Base-by-base conservation (phyloP, 2,797 vertebrate genomes). In the Morelia viridis region DNA sequence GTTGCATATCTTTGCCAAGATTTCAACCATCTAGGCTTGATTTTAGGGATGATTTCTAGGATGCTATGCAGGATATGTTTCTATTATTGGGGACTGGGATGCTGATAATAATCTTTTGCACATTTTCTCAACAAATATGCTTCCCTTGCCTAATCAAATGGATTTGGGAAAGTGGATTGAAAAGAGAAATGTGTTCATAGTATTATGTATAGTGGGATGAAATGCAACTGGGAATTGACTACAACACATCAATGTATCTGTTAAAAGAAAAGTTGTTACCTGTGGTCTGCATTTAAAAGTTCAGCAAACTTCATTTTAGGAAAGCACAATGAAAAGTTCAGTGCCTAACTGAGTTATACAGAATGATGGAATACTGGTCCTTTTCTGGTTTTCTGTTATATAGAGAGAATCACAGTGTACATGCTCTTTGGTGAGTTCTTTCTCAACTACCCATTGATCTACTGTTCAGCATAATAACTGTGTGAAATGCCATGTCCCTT, bases 1-100 rank as follows among this genome's bases (percentile, higher is more conserved):
- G 94, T 95, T 96, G 92, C 90, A 95, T 95, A 93, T 96, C 94
- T 96, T 96, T 94, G 96, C 90, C 92, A 94, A 93, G 93, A 92
- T 96, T 97, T 93, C 94, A 95, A 89, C 92, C 94, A 94, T 95
- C 93, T 80, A 94, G 3, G 89, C 94, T 94, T 89, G 94, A 96
- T 90, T 94, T 58, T 93, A 94, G 92, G 65, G 88, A 96, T 95
- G 94, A 96, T 96, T 96, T 95, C 96, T 93, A 95, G 94, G 94
- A 94, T 28, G 24, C 60, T 95, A 91, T 92, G 91, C 76, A 68
- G 91, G 91, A 87, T 94, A 96, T 93, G 41, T 95, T 90, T 93
- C 91, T 80, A 93, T 91, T 90, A 91, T 85, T 96, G 92, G 93
- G 96, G 96, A 86, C 88, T 46, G n/a, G 88, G 92, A 94, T 28